phyloP scores from a whole-genome alignment of 2,113 vertebrate species.

The Bos indicus region DNA sequence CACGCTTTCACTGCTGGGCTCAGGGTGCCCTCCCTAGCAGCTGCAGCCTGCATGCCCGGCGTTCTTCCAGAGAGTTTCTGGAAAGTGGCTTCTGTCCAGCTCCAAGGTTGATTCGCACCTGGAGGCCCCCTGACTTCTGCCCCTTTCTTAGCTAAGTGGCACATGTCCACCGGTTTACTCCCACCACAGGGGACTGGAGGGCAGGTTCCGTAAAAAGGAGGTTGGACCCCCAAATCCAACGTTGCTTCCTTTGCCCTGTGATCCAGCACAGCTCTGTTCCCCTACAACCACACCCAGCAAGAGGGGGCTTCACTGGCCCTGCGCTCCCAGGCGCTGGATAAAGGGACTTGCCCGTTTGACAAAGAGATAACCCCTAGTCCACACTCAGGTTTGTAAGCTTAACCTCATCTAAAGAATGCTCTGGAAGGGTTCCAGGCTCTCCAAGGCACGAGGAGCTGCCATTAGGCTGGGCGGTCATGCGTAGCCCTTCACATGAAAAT shows the following conservation, averaged over 20 bases:
- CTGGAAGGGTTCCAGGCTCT: not conserved
- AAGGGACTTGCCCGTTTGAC: fast-evolving
- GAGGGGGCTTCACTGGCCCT: fast-evolving
- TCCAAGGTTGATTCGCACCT: not conserved
- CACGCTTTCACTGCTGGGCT: fast-evolving
- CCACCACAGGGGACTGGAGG: not conserved
- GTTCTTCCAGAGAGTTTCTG: fast-evolving
- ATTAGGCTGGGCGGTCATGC: fast-evolving
- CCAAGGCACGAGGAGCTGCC: not conserved
- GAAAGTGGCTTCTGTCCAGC: fast-evolving
- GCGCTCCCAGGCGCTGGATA: fast-evolving
- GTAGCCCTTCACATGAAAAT: not conserved
- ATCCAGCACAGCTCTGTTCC: not conserved
- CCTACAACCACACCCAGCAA: not conserved
- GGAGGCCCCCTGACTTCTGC: not conserved
- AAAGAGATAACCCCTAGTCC: not conserved
- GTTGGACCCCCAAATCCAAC: not conserved
- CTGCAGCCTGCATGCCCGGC: fast-evolving
- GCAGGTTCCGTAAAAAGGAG: not conserved
- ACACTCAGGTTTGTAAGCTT: not conserved
- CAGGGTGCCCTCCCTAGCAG: not conserved
- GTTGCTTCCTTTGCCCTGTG: fast-evolving
- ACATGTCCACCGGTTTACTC: not conserved
- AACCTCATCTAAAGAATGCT: not conserved
- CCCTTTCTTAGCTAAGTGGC: not conserved